Percentiles rank a stretch among this genome's conserved stretches.
These are phyloP conservation scores for Cepaea hortensis DNA, from an alignment of 2,888 invertebrate genomes.

Conservation along the genomic window DNA sequence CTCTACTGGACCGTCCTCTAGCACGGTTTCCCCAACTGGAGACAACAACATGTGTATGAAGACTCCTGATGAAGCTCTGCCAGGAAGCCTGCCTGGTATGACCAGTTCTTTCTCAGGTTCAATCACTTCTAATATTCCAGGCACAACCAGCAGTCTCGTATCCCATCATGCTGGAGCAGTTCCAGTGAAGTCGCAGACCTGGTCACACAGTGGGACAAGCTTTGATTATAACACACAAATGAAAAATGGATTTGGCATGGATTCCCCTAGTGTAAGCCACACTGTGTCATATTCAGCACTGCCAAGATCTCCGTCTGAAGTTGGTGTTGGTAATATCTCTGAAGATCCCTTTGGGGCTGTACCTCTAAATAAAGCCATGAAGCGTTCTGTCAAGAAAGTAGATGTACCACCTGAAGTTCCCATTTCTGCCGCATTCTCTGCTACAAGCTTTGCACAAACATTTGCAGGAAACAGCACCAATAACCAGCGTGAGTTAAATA, in stretches of 20 bases:
- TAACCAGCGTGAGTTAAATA: constrained; percentile 2
- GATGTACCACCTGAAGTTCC: constrained; percentile 26
- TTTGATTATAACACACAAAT: constrained; percentile 19
- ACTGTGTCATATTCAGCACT: background rate
- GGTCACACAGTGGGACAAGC: constrained; percentile 32
- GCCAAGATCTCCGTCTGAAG: constrained; percentile 9
- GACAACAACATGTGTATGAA: constrained; percentile 49
- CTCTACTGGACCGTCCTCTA: constrained; percentile 55
- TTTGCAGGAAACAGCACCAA: background rate
- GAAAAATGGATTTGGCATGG: constrained; percentile 1
- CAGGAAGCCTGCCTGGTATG: constrained; percentile 36
- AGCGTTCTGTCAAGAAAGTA: constrained; percentile 38
- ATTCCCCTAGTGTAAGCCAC: background rate
- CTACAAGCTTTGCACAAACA: constrained; percentile 4
- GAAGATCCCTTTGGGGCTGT: constrained; percentile 67
- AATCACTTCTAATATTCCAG: constrained; percentile 13
- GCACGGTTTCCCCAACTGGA: constrained; percentile 53
- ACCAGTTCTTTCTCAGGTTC: background rate
- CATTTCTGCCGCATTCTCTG: background rate
- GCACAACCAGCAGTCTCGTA: constrained; percentile 17
- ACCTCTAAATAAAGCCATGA: constrained; percentile 59
- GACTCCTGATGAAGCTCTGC: constrained; percentile 56
- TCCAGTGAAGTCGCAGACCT: constrained; percentile 15
- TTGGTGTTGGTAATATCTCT: background rate
- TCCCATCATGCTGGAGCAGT: constrained; percentile 31